Evolutionary conservation across 2,797 vertebrate species (phyloP), one percentile per base, ranked within the genome.

Genomic region (Graptemys geographica): DNA sequence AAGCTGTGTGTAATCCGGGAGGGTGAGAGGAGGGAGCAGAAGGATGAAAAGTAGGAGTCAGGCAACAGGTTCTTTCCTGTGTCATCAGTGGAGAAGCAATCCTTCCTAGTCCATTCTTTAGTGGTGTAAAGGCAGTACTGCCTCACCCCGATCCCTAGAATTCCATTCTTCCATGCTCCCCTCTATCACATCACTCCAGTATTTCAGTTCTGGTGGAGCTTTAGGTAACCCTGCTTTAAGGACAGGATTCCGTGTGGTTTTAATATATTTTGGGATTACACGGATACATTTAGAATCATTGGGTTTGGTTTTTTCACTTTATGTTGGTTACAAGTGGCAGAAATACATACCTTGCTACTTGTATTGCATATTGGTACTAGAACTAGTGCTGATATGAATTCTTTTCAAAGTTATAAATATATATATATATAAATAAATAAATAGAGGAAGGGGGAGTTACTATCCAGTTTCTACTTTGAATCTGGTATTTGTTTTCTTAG

Each of bases 401-500:
- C 57, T 83, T 95, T 92, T 94, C 92, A 93, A 88, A 94, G 94
- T 88, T 96, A 90, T 95, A 91, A 95, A 93, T 96, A 52, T 90
- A 96, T 93, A 98, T 93, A 95, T 96, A 94, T 95, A 96, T 96
- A 94, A 88, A 95, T 93, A 53, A 85, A 21, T 56, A 49, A 19
- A 79, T n/a, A 65, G 12, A 13, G 8, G 41, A 8, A 47, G 8
- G 28, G n/a, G 57, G 88, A 81, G 52, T 78, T 89, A 52, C 53
- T 52, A 65, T 90, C 93, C 62, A 85, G 83, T 89, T 81, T 88
- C 89, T 25, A 41, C 72, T 84, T 93, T n/a, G 72, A 79, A 93
- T 94, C 94, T 95, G 88, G 88, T 93, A 96, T 97, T 82, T 79
- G 57, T 87, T 97, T 97, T 97, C 95, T 96, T 95, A 89, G 95